Evolutionary conservation across 2,888 invertebrate species (phyloP), one percentile per base, ranked within the genome.

Genomic region (Limulus polyphemus): DNA sequence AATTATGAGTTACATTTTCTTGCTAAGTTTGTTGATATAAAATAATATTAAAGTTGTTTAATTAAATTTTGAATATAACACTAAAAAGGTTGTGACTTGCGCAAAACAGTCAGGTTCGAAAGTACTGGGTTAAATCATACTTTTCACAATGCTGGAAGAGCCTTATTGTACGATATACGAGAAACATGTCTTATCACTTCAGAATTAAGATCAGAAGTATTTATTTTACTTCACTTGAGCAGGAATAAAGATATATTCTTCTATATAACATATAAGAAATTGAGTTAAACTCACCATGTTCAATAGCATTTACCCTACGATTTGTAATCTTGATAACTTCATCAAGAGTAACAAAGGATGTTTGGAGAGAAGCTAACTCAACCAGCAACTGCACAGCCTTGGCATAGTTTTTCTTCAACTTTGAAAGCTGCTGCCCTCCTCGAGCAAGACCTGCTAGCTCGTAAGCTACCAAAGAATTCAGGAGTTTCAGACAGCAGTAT

Each of bases 311-410:
- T 17, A 99, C 98, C 84, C 99, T 88, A 73, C 99, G 83, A 78
- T 99, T 99, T 47, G 99, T 99, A 69, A 95, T 86, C 81, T 99
- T 99, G 74, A 99, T 99, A 60, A 97, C 98, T 77, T 98, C 98
- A 77, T 99, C 99, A 57, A 99, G 81, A 46, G 97, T 98, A 14
- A 99, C 92, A 75, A 99, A 99, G 3, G 97, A 94, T 0, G 98
- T 98, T 79, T 99, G 99, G 72, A 99, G 80, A 0, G 98, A 98
- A 2, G 99, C 99, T 73, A 99, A 80, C 77, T 98, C 94, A 0
- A 99, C 97, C 64, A 99, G 80, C 66, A 99, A 80, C 75, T 95
- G 91, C 0, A 99, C 88, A 46, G 98, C 98, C 72, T 88, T 90
- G 52, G 76, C 77, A 79, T 94, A 99, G 79, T 97, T 98, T 78